These are phyloP conservation scores for Lissonota sp. DNA, from an alignment of 2,888 invertebrate genomes.

Conservation along the genomic window DNA sequence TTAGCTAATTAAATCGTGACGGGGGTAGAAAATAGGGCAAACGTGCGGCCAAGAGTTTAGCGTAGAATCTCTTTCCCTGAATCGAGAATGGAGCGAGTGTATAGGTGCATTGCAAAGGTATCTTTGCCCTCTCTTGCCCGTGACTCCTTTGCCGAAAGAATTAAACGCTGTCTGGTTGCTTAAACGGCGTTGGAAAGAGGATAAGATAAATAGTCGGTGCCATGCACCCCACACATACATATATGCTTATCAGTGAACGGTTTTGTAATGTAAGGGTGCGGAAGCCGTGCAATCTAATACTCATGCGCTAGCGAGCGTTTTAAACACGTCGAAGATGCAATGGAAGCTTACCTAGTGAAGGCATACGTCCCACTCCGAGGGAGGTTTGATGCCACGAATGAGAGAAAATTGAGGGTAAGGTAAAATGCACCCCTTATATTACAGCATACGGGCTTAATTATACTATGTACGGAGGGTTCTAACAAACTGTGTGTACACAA, in stretches of 20 bases:
- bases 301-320: constrained; percentile 14
- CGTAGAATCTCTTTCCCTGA: constrained; percentile 1
- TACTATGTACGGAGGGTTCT: constrained; percentile 69
- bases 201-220: constrained; percentile 54
- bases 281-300: constrained; percentile 57
- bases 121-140: constrained; percentile 65
- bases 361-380: constrained; percentile 37
- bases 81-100: constrained; percentile 51
- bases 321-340: neutral
- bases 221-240: no score
- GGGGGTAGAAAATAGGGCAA: constrained; percentile 53
- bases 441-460: constrained; percentile 69
- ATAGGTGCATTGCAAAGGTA: constrained; percentile 73
- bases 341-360: constrained; percentile 30
- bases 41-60: constrained; percentile 67
- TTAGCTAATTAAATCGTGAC: constrained; percentile 74
- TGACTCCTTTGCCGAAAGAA: constrained; percentile 65
- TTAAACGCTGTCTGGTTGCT: constrained; percentile 61
- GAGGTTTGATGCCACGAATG: no score
- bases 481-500: constrained; percentile 70
- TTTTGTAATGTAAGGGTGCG: constrained; percentile 37
- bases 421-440: constrained; percentile 4
- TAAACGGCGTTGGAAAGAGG: constrained; percentile 34
- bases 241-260: no score
- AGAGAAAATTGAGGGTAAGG: no score